Evolutionary conservation across 23 tunicate species (phyloP).

Genomic region (Trididemnum miniatum): DNA sequence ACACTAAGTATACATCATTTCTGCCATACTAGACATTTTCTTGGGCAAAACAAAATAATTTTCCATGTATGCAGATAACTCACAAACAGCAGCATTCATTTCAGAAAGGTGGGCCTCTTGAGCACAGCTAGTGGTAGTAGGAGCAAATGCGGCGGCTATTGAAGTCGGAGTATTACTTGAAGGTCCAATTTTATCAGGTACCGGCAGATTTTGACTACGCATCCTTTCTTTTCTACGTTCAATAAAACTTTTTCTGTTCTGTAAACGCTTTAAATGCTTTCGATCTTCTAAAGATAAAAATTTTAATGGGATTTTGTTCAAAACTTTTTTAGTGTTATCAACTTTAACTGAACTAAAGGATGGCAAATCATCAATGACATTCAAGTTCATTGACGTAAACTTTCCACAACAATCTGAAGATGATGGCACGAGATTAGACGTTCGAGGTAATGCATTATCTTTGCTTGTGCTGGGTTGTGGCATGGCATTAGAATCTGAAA

Average conservation of each 20-base stretch:
- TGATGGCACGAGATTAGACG: neutral
- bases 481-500: neutral
- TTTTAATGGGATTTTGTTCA: neutral
- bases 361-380: neutral
- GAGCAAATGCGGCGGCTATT: neutral
- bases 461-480: no score
- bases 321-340: neutral
- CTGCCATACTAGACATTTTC: slow-evolving; percentile 85
- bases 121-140: slow-evolving; percentile 2
- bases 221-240: neutral
- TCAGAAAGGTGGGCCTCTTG: slow-evolving; percentile 16
- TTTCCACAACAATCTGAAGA: neutral
- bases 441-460: neutral
- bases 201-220: neutral
- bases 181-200: neutral
- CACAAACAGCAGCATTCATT: slow-evolving; percentile 13
- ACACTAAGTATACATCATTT: slow-evolving; percentile 87
- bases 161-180: neutral
- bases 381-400: neutral
- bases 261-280: neutral
- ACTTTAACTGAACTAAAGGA: neutral
- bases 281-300: neutral
- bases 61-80: slow-evolving; percentile 44
- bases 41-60: slow-evolving; percentile 57
- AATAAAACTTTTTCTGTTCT: neutral